Base-by-base conservation (phyloP, 92 coral and sea anemone genomes). In the Umimayanthus chanpuru region DNA sequence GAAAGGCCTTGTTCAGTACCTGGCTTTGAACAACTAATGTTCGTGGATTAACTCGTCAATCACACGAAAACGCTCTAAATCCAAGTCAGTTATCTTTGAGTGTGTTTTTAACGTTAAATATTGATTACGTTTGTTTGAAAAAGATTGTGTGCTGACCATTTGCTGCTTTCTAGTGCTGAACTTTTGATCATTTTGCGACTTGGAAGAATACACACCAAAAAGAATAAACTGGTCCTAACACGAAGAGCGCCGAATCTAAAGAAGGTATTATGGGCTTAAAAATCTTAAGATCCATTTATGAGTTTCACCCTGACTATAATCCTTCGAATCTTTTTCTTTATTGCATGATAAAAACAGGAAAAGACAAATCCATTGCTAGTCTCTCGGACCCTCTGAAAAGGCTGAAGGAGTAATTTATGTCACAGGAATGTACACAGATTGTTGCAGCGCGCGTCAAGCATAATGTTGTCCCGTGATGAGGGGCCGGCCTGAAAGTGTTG, bases 31-130 rank as follows among this genome's bases (percentile, higher is more conserved):
- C 77, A 83, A 15, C 82, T 85, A 76, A 85, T 89, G 78, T 89
- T 50, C 80, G 21, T 40, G 98, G 96, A 94, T 94, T 94, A 94
- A 18, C 65, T 79, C 86, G 89, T 91, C 96, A 93, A 94, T 93
- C 96, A 91, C 79, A 83, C 75, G 74, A 80, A 71, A 14, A 85
- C 38, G 66, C 12, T 56, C 67, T 40, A 80, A 80, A 80, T 40
- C 76, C 40, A 4, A 79, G 41, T 44, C 73, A 30, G 55, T 25
- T 47, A 43, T 49, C 41, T 70, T 30, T 43, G 29, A 36, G 58
- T 74, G 44, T 68, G 53, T 68, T 79, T 81, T 81, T 80, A 32
- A 9, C 44, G 40, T 80, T 71, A 23, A 71, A 43, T 40, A 71
- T 83, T 68, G 53, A 36, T 38, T 83, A 64, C 77, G 78, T 50